Base-by-base conservation (phyloP, 2,888 invertebrate genomes). In the Metacarcinus magister region DNA sequence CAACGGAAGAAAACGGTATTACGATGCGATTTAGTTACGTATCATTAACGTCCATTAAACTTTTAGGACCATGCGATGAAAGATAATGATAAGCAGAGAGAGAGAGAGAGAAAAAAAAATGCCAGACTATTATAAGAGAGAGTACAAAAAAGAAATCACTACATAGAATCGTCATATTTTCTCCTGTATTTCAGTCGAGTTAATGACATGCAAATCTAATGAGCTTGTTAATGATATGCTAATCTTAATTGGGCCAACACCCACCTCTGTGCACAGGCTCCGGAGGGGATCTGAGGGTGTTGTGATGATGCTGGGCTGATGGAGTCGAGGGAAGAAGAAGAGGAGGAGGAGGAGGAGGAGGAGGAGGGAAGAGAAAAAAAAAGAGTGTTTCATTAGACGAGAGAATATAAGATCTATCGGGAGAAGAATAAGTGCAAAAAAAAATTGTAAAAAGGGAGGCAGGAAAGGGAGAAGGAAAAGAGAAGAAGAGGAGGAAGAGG, bases 191-290 rank as follows among this genome's bases (percentile, higher is more conserved):
- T 82, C 82, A 67, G 32, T 82, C 1, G 82, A 8, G 19, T 32
- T 82, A 82, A 82, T 82, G 82, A 28, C 82, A 82, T 82, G 82
- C 82, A 82, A 82, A 82, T 82, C 82, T 82, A 82, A 82, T 82
- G 82, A 82, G 28, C 32, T 13, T 32, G 82, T 82, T 82, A 82
- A 82, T 82, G 82, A 82, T 82, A 82, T 82, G 82, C 82, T 82
- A 82, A 82, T 82, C 82, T 32, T 82, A 82, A 82, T 82, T 82
- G 82, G 82, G 32, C 82, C 82, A 82, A 82, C 82, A 82, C 82
- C 82, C 32, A 7, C 32, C 32, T 2, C 28, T 32, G 32, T 5
- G 32, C 28, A 7, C 0, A 1, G 32, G 2, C 82, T 82, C 32
- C 82, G 32, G 32, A 32, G 82, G 13, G 28, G 7, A 5, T 82